Conservation (phyloP, 2,888 invertebrate genomes). For the Hyppa rectilinea region DNA sequence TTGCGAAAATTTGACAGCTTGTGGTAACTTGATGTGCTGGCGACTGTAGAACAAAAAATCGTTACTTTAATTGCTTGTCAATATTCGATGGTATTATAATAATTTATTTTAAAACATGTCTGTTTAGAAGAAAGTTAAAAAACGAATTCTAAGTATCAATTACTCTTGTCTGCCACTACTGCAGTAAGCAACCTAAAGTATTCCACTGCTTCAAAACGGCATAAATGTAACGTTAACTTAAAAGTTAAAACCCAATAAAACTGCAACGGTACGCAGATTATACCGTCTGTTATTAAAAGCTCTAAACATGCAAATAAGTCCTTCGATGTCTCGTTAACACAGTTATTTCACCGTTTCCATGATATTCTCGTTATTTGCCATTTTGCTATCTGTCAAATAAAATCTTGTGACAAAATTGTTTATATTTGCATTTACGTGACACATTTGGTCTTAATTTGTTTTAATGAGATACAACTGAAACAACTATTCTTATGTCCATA, state of each 20-base stretch:
- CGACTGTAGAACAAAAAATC: no score
- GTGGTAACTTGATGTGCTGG: no score
- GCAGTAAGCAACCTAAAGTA: background rate
- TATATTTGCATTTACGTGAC: conserved; percentile 19
- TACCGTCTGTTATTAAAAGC: conserved; percentile 48
- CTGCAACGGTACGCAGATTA: conserved; percentile 45
- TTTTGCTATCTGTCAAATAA: conserved; percentile 44
- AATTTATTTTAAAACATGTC: no score
- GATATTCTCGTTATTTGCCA: conserved; percentile 38
- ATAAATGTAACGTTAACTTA: conserved; percentile 14
- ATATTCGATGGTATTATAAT: no score
- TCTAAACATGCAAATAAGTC: conserved; percentile 46
- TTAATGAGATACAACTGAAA: background rate
- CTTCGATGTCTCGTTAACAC: conserved; percentile 38
- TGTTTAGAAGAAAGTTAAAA: no score
- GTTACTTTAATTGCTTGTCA: no score
- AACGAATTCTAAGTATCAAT: no score
- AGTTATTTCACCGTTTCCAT: conserved; percentile 44
- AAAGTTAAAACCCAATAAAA: conserved; percentile 46
- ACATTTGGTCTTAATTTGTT: conserved; percentile 19
- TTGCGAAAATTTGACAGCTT: no score
- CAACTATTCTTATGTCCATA: background rate
- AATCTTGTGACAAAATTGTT: conserved; percentile 41
- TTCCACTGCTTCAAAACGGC: conserved; percentile 2
- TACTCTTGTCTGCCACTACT: no score